These are phyloP conservation scores for Pogonus chalceus DNA, from an alignment of 1,140 invertebrate genomes.

Conservation along the genomic window DNA sequence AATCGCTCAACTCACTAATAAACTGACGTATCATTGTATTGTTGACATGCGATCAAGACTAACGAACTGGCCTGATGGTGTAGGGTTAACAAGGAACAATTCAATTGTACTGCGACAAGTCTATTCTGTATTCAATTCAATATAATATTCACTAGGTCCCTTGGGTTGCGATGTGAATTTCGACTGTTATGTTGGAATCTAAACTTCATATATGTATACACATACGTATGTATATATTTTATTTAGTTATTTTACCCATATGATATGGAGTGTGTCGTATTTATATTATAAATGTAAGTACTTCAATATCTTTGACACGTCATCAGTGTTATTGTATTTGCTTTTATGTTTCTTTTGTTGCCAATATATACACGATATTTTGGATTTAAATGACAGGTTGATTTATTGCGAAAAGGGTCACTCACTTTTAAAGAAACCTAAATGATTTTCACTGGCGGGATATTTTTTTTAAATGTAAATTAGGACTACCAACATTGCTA, in stretches of 20 bases:
- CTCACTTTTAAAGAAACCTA: too few species aligned
- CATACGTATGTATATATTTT: neutral
- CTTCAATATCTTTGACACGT: too few species aligned
- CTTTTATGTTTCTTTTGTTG: too few species aligned
- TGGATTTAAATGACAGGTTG: too few species aligned
- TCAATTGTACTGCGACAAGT: conserved; percentile 31
- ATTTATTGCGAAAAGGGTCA: too few species aligned
- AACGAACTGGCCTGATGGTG: conserved; percentile 20
- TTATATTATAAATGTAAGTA: too few species aligned
- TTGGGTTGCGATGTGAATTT: neutral
- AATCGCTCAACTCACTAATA: conserved; percentile 17
- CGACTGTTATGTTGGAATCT: neutral
- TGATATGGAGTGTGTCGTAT: neutral
- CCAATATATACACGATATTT: too few species aligned
- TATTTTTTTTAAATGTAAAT: too few species aligned
- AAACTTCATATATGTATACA: neutral
- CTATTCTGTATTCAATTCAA: conserved; percentile 28
- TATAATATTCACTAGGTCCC: conserved; percentile 24
- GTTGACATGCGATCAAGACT: neutral
- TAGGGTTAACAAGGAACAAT: conserved; percentile 36
- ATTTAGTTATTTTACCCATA: neutral
- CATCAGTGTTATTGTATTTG: too few species aligned
- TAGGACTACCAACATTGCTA: too few species aligned
- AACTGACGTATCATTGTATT: too few species aligned
- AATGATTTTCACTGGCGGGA: too few species aligned